A percentile compares a stretch with the other conserved stretches of the same genome.
Evolutionary conservation across 2,888 invertebrate species (phyloP).

Genomic region (Coelogynopora nodosa): DNA sequence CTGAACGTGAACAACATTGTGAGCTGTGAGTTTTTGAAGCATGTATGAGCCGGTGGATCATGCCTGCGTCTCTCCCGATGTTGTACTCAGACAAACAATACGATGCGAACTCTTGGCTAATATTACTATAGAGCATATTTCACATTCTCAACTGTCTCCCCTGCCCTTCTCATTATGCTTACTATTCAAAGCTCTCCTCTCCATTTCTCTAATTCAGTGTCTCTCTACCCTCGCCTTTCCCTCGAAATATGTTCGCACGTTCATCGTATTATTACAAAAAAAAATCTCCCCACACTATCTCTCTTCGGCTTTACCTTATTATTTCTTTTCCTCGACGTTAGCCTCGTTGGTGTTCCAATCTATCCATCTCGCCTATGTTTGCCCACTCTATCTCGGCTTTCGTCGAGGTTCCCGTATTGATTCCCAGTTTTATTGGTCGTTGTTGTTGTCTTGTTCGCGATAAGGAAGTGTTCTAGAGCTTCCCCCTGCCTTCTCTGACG

Average conservation of each 20-base stretch:
- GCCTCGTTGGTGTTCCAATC: neutral
- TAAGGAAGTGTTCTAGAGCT: neutral
- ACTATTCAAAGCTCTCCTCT: neutral
- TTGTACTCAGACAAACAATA: neutral
- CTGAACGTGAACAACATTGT: no score
- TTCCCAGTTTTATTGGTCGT: neutral
- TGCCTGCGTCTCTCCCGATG: neutral
- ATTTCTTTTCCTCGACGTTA: neutral
- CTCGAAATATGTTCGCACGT: neutral
- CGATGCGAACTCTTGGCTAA: no score
- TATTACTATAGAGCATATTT: no score
- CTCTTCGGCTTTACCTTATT: neutral
- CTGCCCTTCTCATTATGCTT: neutral
- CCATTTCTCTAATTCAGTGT: no score
- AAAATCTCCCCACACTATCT: neutral
- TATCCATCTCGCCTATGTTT: no score
- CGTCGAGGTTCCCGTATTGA: neutral
- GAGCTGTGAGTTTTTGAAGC: neutral
- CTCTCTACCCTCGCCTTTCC: neutral
- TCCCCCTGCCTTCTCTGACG: no score
- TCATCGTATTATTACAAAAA: no score
- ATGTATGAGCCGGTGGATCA: neutral
- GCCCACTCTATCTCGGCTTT: no score
- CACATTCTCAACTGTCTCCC: no score
- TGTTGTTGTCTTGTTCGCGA: neutral